Conservation (phyloP, 1,140 invertebrate species). For the Ridgeia piscesae region DNA sequence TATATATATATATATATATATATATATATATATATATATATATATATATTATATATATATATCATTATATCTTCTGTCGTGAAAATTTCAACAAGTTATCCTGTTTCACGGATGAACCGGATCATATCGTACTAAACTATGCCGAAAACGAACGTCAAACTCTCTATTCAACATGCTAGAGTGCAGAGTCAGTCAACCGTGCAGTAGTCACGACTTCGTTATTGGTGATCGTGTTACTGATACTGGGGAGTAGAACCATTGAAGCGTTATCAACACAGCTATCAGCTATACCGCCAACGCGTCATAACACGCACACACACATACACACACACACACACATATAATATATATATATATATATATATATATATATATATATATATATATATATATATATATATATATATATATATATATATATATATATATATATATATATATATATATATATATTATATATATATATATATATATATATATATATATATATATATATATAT, state of each 20-base stretch:
- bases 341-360: too few species aligned
- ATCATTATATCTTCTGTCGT: too few species aligned
- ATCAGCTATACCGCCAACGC: too few species aligned
- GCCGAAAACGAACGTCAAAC: not conserved
- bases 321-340: too few species aligned
- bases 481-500: not conserved
- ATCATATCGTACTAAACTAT: not conserved
- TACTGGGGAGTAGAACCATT: not conserved
- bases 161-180: not conserved
- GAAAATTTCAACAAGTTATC: too few species aligned
- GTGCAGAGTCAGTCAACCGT: not conserved
- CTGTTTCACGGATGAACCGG: not conserved
- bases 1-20: too few species aligned
- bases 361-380: not conserved
- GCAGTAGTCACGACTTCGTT: not conserved
- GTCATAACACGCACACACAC: too few species aligned
- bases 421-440: not conserved
- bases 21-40: too few species aligned
- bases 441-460: not conserved
- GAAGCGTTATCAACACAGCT: too few species aligned
- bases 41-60: too few species aligned
- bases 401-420: conserved; percentile 2
- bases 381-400: not conserved
- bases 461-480: not conserved
- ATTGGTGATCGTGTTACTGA: not conserved